Percentiles rank a stretch among this genome's conserved stretches.
phyloP scores from a whole-genome alignment of 2,113 vertebrate species.

The Dolichallabes microphthalmus region DNA sequence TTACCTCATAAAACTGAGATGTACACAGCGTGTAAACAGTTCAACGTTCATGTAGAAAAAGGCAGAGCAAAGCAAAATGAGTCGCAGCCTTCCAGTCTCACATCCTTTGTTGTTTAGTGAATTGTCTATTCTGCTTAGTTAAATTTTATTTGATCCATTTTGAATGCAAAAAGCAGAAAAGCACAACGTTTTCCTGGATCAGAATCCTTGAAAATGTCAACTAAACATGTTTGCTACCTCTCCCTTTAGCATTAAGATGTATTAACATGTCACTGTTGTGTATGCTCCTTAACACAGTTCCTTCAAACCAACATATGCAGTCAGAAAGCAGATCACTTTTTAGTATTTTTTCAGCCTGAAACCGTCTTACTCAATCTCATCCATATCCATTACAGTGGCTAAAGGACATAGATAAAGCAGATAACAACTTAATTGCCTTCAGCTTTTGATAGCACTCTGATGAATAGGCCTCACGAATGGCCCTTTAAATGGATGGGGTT shows the following conservation, averaged over 20 bases:
- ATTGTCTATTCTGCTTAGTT: not conserved
- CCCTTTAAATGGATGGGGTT: not conserved
- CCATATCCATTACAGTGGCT: slow-evolving; percentile 35
- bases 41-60: not conserved
- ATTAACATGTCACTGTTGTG: not conserved
- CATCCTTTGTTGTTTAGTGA: not conserved
- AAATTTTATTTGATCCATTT: not conserved
- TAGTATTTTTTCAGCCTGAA: not conserved
- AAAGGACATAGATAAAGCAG: slow-evolving; percentile 41
- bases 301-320: not conserved
- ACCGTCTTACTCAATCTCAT: slow-evolving; percentile 26
- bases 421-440: slow-evolving; percentile 47
- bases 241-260: not conserved
- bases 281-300: not conserved
- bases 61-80: not conserved
- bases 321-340: slow-evolving; percentile 21
- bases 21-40: not conserved
- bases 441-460: slow-evolving; percentile 34
- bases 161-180: not conserved
- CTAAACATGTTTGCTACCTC: not conserved
- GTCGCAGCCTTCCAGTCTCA: not conserved
- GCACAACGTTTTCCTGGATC: not conserved
- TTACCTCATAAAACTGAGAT: not conserved
- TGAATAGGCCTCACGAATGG: slow-evolving; percentile 32
- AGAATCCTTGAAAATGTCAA: not conserved